Evolutionary conservation across 2,113 vertebrate genomes (phyloP), one percentile per base, ranked within the genome.

Genomic region (Onychostruthus taczanowskii): DNA sequence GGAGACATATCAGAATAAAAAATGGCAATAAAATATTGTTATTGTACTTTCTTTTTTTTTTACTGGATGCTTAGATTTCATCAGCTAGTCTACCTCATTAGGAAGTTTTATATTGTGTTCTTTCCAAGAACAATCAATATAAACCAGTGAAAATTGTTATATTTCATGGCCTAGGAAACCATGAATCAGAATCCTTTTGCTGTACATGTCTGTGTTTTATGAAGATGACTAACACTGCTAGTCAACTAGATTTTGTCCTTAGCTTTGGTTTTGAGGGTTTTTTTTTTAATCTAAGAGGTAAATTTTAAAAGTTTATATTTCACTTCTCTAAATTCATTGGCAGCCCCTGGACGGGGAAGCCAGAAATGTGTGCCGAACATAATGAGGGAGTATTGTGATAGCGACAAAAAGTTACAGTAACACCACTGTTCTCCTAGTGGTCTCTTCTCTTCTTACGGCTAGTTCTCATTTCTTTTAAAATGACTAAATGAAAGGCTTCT

Each of bases 401-500:
- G 11, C 2, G 14, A 58, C 68, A 59, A 82, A 90, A 89, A 53
- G 35, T 68, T 46, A 47, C 74, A 85, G 11, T 79, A 89, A 46
- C n/a, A 83, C 49, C 50, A 62, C 68, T 87, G 53, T 91, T 94
- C 49, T 84, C 11, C 24, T 79, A 55, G 67, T 90, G 50, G 23
- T 84, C 33, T 93, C 74, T 87, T 94, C 85, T 82, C 50, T 84
- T n/a, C 39, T 84, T 84, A 39, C 49, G 79, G n/a, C 23, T 89
- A 73, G 30, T 72, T 95, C 91, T 79, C 22, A 2, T 84, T 95
- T 84, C 58, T 89, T 95, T 92, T 85, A 46, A 87, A 92, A 77
- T 77, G 73, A 15, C 39, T 17, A 0, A 33, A 58, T 78, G 55
- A 94, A 95, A 96, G 70, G 30, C 59, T 94, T 90, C 67, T 89